phyloP scores from a whole-genome alignment of 1,140 invertebrate genomes.

The Aphaenogaster ashmeadi region DNA sequence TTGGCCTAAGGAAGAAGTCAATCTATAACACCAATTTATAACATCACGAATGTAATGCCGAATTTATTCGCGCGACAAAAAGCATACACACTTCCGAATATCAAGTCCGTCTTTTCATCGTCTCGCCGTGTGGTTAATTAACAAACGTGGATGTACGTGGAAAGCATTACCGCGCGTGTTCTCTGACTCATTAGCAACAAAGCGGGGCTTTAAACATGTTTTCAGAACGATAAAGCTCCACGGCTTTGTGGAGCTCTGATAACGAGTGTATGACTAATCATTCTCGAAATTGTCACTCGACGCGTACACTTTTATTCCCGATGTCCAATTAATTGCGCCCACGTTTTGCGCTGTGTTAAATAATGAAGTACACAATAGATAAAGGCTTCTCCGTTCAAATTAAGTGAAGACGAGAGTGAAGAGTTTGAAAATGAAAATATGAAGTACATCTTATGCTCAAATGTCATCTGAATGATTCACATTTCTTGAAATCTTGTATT shows the following conservation, averaged over 20 bases:
- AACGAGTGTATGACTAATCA: slow-evolving; percentile 46
- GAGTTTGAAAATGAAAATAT: neutral
- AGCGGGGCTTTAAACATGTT: slow-evolving; percentile 47
- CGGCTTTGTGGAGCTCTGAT: slow-evolving; percentile 32
- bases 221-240: slow-evolving; percentile 13
- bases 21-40: neutral
- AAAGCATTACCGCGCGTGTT: neutral
- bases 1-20: neutral
- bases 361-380: neutral
- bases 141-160: slow-evolving; percentile 1
- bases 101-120: slow-evolving; percentile 18
- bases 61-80: neutral
- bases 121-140: slow-evolving; percentile 30
- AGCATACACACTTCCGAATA: neutral
- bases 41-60: neutral
- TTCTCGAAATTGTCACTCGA: slow-evolving; percentile 32
- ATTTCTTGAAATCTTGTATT: neutral
- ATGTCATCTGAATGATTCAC: neutral
- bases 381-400: neutral
- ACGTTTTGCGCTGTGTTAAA: neutral
- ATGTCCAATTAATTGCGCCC: slow-evolving; percentile 23
- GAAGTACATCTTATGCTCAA: neutral
- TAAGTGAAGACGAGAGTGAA: neutral
- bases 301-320: neutral
- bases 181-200: slow-evolving; percentile 44